A percentile compares a stretch with the other conserved stretches of the same genome.
Evolutionary conservation across 2,888 invertebrate species (phyloP).

Genomic region (Lydus trimaculatus): DNA sequence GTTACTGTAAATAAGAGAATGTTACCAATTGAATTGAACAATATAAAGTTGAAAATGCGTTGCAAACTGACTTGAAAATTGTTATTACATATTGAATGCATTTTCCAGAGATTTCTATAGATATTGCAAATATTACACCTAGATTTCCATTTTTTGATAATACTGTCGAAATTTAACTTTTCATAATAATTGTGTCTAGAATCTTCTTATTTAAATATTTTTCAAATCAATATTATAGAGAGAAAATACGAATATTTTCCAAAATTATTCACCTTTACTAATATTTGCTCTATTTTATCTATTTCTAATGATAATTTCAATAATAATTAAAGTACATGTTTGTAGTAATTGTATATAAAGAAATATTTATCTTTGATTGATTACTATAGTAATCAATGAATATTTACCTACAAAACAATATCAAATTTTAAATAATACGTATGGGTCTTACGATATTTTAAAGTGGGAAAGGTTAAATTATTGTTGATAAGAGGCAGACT

Average conservation of each 20-base stretch:
- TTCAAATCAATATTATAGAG: too few species aligned
- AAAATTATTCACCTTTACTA: background rate
- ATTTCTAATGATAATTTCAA: background rate
- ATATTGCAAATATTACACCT: background rate
- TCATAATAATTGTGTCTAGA: too few species aligned
- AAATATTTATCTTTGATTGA: background rate
- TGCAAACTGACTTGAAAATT: constrained; percentile 26
- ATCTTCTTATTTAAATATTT: too few species aligned
- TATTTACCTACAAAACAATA: background rate
- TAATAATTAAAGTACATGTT: constrained; percentile 9
- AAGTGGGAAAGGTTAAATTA: constrained; percentile 14
- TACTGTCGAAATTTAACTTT: background rate
- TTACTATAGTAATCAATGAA: background rate
- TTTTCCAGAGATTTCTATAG: background rate
- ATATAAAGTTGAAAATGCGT: constrained; percentile 18
- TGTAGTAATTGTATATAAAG: background rate
- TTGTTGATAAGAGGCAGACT: background rate
- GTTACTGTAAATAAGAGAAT: constrained; percentile 29
- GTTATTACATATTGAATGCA: constrained; percentile 20
- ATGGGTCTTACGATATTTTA: background rate
- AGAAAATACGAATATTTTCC: background rate
- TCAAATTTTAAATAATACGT: background rate
- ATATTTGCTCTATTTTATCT: background rate
- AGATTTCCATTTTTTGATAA: background rate
- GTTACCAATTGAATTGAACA: constrained; percentile 22